Conservation (phyloP, 2,888 invertebrate genomes). For the Campoletis raptor region DNA sequence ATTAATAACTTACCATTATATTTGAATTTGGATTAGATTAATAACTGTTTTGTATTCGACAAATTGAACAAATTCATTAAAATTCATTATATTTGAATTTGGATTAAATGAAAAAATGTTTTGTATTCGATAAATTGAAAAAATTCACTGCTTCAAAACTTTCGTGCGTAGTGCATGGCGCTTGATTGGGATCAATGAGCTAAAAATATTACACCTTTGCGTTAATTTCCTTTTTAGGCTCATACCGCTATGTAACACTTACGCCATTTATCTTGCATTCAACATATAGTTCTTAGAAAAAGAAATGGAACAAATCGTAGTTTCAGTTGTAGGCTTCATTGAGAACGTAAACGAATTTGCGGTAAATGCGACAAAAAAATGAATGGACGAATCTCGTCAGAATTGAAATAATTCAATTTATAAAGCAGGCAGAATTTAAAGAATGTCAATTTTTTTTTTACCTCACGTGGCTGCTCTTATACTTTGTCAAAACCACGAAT, state of each 20-base stretch:
- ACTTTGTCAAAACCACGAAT: neutral
- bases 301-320: neutral
- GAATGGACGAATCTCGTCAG: neutral
- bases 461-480: neutral
- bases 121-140: neutral
- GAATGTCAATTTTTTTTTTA: neutral
- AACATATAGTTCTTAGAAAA: neutral
- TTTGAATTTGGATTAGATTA: neutral
- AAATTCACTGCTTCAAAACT: neutral
- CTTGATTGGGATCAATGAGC: constrained; percentile 31
- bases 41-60: neutral
- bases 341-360: neutral
- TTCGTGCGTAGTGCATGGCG: neutral
- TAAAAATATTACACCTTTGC: constrained; percentile 54
- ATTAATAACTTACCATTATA: neutral
- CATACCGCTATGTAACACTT: neutral
- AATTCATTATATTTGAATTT: neutral
- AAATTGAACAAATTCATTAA: neutral
- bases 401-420: neutral
- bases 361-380: neutral
- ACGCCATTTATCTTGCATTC: neutral
- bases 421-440: neutral
- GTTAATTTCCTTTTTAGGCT: neutral
- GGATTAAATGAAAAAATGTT: neutral
- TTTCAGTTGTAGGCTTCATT: neutral